Percentiles rank a stretch among this genome's conserved stretches.
phyloP scores from a whole-genome alignment of 1,140 invertebrate genomes.

The Rhagoletis pomonella region DNA sequence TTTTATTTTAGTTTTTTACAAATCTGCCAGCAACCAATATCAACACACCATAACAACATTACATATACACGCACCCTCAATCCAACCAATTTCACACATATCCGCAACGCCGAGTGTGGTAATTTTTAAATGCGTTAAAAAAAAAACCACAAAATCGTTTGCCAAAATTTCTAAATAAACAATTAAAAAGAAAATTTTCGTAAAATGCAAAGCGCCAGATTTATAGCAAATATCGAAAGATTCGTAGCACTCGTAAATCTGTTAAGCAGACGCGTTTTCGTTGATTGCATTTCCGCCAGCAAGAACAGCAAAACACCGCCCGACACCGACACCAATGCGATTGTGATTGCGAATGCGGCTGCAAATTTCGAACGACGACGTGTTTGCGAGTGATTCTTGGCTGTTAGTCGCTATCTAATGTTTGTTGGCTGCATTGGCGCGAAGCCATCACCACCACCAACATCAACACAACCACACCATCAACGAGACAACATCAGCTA shows the following conservation, averaged over 20 bases:
- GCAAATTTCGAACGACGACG: conserved; percentile 41
- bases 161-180: background rate
- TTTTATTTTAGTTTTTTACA: no score
- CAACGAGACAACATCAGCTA: background rate
- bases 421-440: conserved; percentile 34
- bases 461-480: background rate
- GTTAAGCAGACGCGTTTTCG: conserved; percentile 34
- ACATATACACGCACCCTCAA: background rate
- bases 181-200: background rate
- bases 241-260: conserved; percentile 45
- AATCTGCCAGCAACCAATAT: background rate
- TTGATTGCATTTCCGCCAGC: conserved; percentile 50
- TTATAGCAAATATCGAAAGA: conserved; percentile 4
- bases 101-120: background rate
- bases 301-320: conserved; percentile 51
- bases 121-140: background rate
- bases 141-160: conserved; percentile 10
- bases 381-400: conserved; percentile 36
- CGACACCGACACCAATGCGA: conserved; percentile 51
- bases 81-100: background rate
- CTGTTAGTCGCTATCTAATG: background rate
- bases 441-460: background rate
- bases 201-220: background rate
- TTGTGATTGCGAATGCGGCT: conserved; percentile 50
- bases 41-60: background rate